phyloP scores from a whole-genome alignment of 2,113 vertebrate species.

The Calonectris borealis region DNA sequence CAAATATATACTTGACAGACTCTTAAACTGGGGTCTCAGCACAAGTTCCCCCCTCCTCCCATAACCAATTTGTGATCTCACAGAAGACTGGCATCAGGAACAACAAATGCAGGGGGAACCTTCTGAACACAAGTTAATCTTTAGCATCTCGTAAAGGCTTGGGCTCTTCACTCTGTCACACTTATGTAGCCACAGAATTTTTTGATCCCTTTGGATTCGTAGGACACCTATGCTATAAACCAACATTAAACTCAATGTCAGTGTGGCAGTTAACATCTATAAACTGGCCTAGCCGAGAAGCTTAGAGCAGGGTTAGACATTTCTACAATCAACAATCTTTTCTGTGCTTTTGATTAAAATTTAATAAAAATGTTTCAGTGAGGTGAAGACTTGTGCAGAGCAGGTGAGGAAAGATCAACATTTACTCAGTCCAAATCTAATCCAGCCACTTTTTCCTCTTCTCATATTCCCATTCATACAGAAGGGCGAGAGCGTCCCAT shows the following conservation, averaged over 20 bases:
- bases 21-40: not conserved
- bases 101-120: not conserved
- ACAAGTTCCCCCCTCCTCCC: not conserved
- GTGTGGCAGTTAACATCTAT: not conserved
- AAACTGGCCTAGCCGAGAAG: not conserved
- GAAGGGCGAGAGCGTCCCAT: not conserved
- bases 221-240: not conserved
- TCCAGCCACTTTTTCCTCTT: conserved; percentile 53
- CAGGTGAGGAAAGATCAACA: conserved; percentile 78
- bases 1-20: not conserved
- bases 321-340: conserved; percentile 68
- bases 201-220: not conserved
- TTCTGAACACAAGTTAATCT: not conserved
- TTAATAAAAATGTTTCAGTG: conserved; percentile 74
- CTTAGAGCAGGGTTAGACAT: conserved; percentile 36
- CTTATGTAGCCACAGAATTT: not conserved
- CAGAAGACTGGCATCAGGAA: not conserved
- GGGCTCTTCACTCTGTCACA: too few species aligned
- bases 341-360: conserved; percentile 80
- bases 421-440: conserved; percentile 58
- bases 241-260: not conserved
- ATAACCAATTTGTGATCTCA: not conserved
- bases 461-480: conserved; percentile 69
- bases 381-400: conserved; percentile 66
- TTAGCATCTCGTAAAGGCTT: not conserved